Evolutionary conservation across 2,113 vertebrate species (phyloP).

Genomic region (Aepyceros melampus): DNA sequence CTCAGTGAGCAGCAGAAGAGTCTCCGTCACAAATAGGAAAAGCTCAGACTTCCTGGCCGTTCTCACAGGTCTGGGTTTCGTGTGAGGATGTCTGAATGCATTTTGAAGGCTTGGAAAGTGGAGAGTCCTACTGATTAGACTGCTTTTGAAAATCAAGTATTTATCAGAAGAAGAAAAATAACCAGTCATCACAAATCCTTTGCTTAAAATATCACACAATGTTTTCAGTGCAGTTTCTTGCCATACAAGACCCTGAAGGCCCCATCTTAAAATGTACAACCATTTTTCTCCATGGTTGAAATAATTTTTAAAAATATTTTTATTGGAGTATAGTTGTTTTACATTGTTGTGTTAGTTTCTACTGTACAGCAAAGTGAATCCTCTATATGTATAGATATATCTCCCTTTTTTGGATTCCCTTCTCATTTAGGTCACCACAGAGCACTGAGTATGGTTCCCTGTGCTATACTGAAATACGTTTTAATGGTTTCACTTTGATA

Average conservation of each 20-base stretch:
- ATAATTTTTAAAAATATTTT: not conserved
- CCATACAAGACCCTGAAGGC: not conserved
- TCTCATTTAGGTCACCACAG: not conserved
- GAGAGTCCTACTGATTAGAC: not conserved
- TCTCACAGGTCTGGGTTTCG: not conserved
- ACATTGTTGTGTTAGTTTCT: not conserved
- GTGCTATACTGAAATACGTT: not conserved
- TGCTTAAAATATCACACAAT: not conserved
- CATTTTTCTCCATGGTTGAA: not conserved
- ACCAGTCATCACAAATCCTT: not conserved
- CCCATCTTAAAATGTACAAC: not conserved
- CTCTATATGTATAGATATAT: not conserved
- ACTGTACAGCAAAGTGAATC: not conserved
- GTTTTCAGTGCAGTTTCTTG: not conserved
- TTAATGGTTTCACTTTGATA: conserved; percentile 27
- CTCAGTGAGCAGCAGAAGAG: not conserved
- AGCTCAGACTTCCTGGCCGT: not conserved
- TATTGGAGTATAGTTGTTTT: not conserved
- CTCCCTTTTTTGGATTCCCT: not conserved
- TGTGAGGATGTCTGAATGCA: not conserved
- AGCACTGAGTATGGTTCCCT: not conserved
- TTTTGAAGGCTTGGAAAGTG: not conserved
- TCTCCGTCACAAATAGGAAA: not conserved
- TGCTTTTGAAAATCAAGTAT: not conserved
- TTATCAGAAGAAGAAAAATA: not conserved